Conservation (phyloP, 2,113 vertebrate genomes). For the Rhizomys pruinosus region DNA sequence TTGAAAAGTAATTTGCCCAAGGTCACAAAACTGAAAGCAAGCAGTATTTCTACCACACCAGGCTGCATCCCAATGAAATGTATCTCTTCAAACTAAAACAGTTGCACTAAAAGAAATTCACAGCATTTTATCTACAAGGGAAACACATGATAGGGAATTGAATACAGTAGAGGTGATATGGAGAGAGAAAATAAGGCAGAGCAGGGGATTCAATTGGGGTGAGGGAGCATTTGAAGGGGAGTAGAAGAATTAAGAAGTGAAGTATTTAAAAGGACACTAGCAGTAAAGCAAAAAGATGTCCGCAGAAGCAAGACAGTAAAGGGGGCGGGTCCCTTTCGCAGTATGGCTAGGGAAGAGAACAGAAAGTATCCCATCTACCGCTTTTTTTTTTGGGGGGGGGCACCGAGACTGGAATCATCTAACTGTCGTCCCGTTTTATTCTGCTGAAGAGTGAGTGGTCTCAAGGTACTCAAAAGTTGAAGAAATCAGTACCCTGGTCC, state of each 20-base stretch:
- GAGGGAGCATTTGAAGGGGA: not conserved
- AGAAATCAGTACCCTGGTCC: constrained; percentile 29
- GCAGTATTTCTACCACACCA: constrained; percentile 47
- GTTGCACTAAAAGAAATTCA: constrained; percentile 37
- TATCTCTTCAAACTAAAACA: constrained; percentile 54
- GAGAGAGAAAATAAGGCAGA: not conserved
- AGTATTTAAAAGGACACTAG: constrained; percentile 29
- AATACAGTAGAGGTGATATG: not conserved
- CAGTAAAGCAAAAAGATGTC: not conserved
- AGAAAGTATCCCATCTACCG: constrained; percentile 53
- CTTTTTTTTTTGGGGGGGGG: not conserved
- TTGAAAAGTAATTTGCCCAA: constrained; percentile 54
- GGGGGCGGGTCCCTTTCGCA: constrained; percentile 17
- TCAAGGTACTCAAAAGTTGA: constrained; percentile 5
- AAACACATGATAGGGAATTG: constrained; percentile 52
- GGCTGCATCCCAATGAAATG: constrained; percentile 36
- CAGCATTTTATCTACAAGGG: constrained; percentile 56
- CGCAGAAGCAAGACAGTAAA: constrained; percentile 15
- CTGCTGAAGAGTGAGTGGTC: not conserved
- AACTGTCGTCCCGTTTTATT: constrained; percentile 35
- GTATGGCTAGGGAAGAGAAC: not conserved
- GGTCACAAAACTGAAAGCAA: constrained; percentile 55
- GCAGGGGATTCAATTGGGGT: constrained; percentile 27
- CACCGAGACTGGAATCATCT: constrained; percentile 2
- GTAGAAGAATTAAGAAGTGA: constrained; percentile 42